Conservation (phyloP, 2,113 vertebrate species). For the Scartelaos histophorus region DNA sequence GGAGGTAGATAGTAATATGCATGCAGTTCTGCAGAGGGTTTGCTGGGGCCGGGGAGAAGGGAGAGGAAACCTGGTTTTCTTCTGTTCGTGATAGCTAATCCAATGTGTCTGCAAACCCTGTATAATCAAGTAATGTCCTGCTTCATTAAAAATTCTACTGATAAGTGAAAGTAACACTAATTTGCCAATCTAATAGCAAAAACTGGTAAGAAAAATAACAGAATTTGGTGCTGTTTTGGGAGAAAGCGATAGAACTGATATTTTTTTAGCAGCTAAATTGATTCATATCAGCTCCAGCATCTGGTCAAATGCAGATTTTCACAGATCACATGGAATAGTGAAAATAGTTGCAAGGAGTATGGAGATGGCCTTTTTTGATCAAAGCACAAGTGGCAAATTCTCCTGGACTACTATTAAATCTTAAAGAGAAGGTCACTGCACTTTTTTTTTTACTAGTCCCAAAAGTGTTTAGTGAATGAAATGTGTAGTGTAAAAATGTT, state of each 20-base stretch:
- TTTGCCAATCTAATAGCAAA: no score
- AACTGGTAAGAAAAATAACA: no score
- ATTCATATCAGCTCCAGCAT: background rate
- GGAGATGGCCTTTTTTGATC: no score
- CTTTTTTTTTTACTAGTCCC: no score
- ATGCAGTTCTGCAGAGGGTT: background rate
- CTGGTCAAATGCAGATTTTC: background rate
- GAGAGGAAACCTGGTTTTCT: background rate
- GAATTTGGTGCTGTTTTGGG: background rate
- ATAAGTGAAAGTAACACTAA: background rate
- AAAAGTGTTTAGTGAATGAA: no score
- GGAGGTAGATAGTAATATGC: background rate
- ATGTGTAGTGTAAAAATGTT: no score
- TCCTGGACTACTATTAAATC: no score
- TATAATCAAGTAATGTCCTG: background rate
- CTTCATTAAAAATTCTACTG: background rate
- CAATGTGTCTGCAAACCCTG: background rate
- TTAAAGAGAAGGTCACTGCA: no score
- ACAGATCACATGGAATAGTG: no score
- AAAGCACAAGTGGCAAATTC: no score
- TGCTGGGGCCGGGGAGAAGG: background rate
- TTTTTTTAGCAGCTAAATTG: background rate
- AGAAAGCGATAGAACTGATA: background rate
- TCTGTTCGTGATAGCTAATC: background rate
- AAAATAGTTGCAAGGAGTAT: no score